Evolutionary conservation across 2,888 invertebrate species (phyloP).

Genomic region (Agriopis aurantiaria): DNA sequence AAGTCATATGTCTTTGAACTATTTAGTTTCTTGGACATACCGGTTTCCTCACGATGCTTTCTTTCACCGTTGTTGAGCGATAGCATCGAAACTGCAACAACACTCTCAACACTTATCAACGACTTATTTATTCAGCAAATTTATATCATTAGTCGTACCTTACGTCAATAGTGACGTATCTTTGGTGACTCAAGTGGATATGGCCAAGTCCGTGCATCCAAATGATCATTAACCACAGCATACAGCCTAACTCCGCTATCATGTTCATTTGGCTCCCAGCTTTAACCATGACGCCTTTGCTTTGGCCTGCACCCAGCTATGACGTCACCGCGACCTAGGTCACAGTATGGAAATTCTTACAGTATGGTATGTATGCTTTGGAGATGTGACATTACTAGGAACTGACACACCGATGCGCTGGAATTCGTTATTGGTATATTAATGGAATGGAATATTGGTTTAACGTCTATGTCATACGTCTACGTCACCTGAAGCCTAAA

Average conservation of each 20-base stretch:
- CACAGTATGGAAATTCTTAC: slow-evolving; percentile 15
- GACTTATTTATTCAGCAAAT: too few relatives aligned
- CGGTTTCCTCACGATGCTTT: too few relatives aligned
- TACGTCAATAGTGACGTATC: slow-evolving; percentile 1
- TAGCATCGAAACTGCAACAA: too few relatives aligned
- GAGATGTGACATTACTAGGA: neutral
- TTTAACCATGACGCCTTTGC: slow-evolving; percentile 22
- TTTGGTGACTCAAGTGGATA: neutral
- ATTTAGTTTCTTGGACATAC: too few relatives aligned
- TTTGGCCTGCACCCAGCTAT: slow-evolving; percentile 33
- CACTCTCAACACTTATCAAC: too few relatives aligned
- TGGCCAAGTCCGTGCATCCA: slow-evolving; percentile 9
- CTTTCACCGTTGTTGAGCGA: too few relatives aligned
- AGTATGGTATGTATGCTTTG: slow-evolving; percentile 17
- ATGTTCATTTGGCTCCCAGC: slow-evolving; percentile 24
- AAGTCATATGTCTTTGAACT: too few relatives aligned
- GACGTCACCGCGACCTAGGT: slow-evolving; percentile 36
- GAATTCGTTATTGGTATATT: too few relatives aligned
- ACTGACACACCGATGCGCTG: neutral
- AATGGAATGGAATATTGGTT: too few relatives aligned
- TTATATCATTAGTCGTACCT: too few relatives aligned
- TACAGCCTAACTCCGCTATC: slow-evolving; percentile 16
- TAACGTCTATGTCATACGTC: too few relatives aligned
- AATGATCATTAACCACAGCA: slow-evolving; percentile 18
- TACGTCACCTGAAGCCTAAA: too few relatives aligned